A percentile compares a stretch with the other conserved stretches of the same genome.
phyloP scores from a whole-genome alignment of 2,797 vertebrate genomes.

The Sebastes oblongus region DNA sequence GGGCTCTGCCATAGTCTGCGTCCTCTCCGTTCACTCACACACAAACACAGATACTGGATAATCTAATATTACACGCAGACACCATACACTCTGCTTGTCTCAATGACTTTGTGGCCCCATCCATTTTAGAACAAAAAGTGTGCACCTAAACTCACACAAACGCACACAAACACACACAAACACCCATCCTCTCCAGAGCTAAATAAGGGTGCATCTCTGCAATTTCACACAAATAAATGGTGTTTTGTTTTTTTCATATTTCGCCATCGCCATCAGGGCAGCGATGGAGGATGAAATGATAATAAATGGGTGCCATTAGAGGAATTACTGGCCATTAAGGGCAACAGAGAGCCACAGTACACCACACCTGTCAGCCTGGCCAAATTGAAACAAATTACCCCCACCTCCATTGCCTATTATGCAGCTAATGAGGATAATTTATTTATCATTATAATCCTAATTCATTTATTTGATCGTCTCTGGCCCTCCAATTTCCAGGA shows the following conservation, averaged over 20 bases:
- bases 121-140: slow-evolving; percentile 19
- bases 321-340: slow-evolving; percentile 85
- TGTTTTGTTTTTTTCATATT: slow-evolving; percentile 58
- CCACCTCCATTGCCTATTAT: slow-evolving; percentile 78
- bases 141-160: background rate
- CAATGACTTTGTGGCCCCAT: slow-evolving; percentile 44
- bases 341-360: slow-evolving; percentile 78
- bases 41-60: slow-evolving; percentile 26
- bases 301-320: slow-evolving; percentile 85
- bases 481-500: slow-evolving; percentile 64
- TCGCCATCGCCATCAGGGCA: slow-evolving; percentile 66
- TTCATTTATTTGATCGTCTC: slow-evolving; percentile 83
- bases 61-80: slow-evolving; percentile 59
- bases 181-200: slow-evolving; percentile 29
- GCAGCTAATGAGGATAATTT: slow-evolving; percentile 81
- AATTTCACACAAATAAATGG: slow-evolving; percentile 68
- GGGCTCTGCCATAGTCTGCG: slow-evolving; percentile 33
- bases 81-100: slow-evolving; percentile 47
- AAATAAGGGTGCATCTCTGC: slow-evolving; percentile 36
- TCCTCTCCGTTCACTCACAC: slow-evolving; percentile 43
- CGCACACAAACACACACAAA: background rate
- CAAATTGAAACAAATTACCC: slow-evolving; percentile 86
- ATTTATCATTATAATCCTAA: slow-evolving; percentile 83
- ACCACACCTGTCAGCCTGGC: slow-evolving; percentile 82
- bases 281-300: slow-evolving; percentile 81